Evolutionary conservation across 1,140 invertebrate species (phyloP).

Genomic region (Megathymus violae): DNA sequence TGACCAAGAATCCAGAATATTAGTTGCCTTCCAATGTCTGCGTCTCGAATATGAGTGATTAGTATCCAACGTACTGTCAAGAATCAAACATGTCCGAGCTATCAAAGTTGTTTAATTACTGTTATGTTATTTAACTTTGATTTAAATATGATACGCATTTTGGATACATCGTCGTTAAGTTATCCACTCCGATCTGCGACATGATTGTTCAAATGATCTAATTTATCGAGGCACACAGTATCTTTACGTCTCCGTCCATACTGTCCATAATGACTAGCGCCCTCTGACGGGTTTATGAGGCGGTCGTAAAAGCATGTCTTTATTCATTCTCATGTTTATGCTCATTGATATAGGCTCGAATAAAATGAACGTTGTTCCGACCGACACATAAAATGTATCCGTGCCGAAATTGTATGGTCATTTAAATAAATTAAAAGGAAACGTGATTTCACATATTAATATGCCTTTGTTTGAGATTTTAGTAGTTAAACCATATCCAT

Average conservation of each 20-base stretch:
- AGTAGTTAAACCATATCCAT: slow-evolving; percentile 25
- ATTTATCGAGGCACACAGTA: slow-evolving; percentile 20
- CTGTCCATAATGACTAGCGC: slow-evolving; percentile 43
- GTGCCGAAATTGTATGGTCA: slow-evolving; percentile 7
- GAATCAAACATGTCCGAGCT: no score
- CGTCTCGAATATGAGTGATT: no score
- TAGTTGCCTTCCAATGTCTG: no score
- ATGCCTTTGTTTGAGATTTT: background rate
- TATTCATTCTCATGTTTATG: slow-evolving; percentile 59
- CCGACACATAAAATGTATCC: slow-evolving; percentile 41
- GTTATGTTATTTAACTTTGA: no score
- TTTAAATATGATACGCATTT: background rate
- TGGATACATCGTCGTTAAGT: slow-evolving; percentile 26
- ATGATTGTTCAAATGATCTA: slow-evolving; percentile 17
- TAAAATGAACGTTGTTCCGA: slow-evolving; percentile 47
- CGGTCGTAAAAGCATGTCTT: slow-evolving; percentile 50
- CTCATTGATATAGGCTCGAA: slow-evolving; percentile 49
- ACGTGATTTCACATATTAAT: slow-evolving; percentile 12
- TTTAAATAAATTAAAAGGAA: slow-evolving; percentile 24
- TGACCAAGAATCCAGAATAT: no score
- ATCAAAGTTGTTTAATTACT: no score
- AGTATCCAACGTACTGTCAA: no score
- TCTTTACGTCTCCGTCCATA: slow-evolving; percentile 22
- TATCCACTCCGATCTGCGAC: background rate
- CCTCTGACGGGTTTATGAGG: slow-evolving; percentile 42